Conservation (phyloP, 1,140 invertebrate species). For the Anastatus disparis region DNA sequence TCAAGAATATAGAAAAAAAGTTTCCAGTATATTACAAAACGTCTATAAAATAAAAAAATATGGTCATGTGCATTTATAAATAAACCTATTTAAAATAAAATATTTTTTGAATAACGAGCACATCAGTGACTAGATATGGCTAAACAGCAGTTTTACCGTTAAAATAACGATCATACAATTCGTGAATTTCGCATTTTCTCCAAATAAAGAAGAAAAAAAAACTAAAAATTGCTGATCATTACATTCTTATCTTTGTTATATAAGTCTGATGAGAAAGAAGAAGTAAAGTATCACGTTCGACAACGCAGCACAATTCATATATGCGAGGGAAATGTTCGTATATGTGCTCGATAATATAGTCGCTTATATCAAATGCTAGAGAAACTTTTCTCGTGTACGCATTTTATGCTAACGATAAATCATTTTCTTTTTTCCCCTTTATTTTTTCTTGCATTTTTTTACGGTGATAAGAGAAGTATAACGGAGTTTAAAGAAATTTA, state of each 20-base stretch:
- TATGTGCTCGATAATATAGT: background rate
- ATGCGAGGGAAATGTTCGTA: background rate
- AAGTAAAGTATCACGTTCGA: slow-evolving; percentile 25
- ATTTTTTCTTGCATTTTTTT: background rate
- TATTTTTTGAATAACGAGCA: too few relatives aligned
- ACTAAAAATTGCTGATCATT: slow-evolving; percentile 24
- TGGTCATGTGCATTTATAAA: too few relatives aligned
- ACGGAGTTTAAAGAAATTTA: too few relatives aligned
- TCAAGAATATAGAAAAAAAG: too few relatives aligned
- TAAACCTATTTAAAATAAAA: too few relatives aligned
- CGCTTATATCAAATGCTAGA: background rate
- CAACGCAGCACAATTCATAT: slow-evolving; percentile 31
- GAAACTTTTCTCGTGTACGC: background rate
- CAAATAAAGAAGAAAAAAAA: too few relatives aligned
- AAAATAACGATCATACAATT: background rate
- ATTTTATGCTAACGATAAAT: slow-evolving; percentile 6
- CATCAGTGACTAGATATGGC: too few relatives aligned
- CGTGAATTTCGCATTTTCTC: background rate
- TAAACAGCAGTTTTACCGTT: background rate
- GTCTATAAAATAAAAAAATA: too few relatives aligned
- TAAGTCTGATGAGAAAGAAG: background rate
- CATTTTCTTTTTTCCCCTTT: background rate
- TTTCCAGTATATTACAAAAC: too few relatives aligned
- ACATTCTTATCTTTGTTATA: slow-evolving; percentile 2
- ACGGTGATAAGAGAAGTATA: too few relatives aligned